Percentiles rank a stretch among this genome's conserved stretches.
phyloP scores from a whole-genome alignment of 2,797 vertebrate species.

The Pipistrellus nathusii region DNA sequence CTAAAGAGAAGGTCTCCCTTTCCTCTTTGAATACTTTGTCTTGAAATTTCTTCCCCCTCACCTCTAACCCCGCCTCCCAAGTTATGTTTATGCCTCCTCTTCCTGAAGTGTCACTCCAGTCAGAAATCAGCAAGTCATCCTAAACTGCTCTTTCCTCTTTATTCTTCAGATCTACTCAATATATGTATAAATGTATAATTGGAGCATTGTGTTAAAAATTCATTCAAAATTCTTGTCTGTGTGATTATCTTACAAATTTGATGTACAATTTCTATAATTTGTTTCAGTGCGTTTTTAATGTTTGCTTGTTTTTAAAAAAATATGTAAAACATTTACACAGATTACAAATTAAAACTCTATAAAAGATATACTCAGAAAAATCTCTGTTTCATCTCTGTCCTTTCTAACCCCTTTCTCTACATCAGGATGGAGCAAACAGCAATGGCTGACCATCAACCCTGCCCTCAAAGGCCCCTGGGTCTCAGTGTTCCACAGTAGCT shows the following conservation, averaged over 20 bases:
- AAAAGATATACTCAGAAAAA: not conserved
- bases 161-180: slow-evolving; percentile 29
- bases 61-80: no score
- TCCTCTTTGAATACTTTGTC: not conserved
- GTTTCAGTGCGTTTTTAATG: not conserved
- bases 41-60: not conserved
- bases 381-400: not conserved
- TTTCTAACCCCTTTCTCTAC: not conserved
- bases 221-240: slow-evolving; percentile 1
- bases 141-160: not conserved
- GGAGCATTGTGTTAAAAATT: not conserved
- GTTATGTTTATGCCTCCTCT: not conserved
- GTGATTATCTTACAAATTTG: not conserved
- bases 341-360: slow-evolving; percentile 31
- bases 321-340: not conserved
- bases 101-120: not conserved
- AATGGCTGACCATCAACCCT: no score
- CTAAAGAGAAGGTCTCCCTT: not conserved
- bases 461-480: no score
- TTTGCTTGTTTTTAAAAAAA: not conserved
- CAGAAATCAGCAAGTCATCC: slow-evolving; percentile 56
- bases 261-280: not conserved
- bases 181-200: not conserved
- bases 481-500: no score
- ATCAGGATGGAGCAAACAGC: no score